These are phyloP conservation scores for Ceratitis capitata DNA, from an alignment of 1,140 invertebrate species.

Conservation along the genomic window DNA sequence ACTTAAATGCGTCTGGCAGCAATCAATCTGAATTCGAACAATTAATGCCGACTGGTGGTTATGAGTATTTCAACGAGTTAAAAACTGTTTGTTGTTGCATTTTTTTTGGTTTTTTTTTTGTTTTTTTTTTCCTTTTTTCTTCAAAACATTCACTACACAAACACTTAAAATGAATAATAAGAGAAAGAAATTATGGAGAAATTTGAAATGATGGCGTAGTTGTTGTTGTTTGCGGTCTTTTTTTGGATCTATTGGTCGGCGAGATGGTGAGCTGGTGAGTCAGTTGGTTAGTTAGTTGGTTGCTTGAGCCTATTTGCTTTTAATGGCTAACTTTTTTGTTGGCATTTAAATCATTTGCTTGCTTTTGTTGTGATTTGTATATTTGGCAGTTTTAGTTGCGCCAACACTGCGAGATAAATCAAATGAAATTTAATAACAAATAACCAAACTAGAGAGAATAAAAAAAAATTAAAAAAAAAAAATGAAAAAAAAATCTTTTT, in stretches of 20 bases:
- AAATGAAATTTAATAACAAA: slow-evolving; percentile 38
- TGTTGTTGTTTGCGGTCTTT: not conserved
- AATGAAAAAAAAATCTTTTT: too few species aligned
- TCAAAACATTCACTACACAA: not conserved
- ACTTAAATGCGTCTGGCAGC: slow-evolving; percentile 20
- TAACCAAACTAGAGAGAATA: not conserved
- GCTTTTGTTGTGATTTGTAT: not conserved
- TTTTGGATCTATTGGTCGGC: not conserved
- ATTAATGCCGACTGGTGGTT: slow-evolving; percentile 27
- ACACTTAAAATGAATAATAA: slow-evolving; percentile 25
- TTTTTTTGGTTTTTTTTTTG: not conserved
- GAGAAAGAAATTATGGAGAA: slow-evolving; percentile 9
- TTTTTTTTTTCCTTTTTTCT: not conserved
- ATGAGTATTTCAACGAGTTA: slow-evolving; percentile 3
- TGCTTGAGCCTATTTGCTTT: not conserved
- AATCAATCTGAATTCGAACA: slow-evolving; percentile 33
- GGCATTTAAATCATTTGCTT: not conserved
- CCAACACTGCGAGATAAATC: slow-evolving; percentile 32
- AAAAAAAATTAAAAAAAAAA: not conserved
- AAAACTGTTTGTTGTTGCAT: not conserved
- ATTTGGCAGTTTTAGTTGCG: slow-evolving; percentile 6
- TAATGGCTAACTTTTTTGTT: not conserved
- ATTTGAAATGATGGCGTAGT: not conserved
- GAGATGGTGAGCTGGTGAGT: not conserved
- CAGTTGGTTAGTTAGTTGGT: not conserved